Conservation (phyloP, 2,888 invertebrate genomes). For the Sinohyriopsis cumingii region DNA sequence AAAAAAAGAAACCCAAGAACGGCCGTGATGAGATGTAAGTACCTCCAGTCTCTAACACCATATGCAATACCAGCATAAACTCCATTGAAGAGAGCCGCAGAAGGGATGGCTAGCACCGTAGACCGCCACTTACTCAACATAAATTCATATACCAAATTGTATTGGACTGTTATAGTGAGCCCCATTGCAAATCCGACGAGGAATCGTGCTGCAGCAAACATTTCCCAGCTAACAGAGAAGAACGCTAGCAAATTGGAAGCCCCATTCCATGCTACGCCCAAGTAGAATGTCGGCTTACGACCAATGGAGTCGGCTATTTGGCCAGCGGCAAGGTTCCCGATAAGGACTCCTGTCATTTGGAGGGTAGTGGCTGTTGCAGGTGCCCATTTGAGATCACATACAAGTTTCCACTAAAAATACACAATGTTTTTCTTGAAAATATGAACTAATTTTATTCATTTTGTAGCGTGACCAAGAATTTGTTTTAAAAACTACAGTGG, state of each 20-base stretch:
- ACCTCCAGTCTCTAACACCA: slow-evolving; percentile 38
- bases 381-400: slow-evolving; percentile 28
- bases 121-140: slow-evolving; percentile 37
- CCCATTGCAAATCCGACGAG: slow-evolving; percentile 32
- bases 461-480: too few relatives aligned
- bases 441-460: too few relatives aligned
- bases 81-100: slow-evolving; percentile 34
- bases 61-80: slow-evolving; percentile 32
- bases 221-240: slow-evolving; percentile 28
- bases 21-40: slow-evolving; percentile 35
- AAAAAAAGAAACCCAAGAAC: slow-evolving; percentile 33
- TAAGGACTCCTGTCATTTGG: slow-evolving; percentile 34
- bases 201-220: slow-evolving; percentile 34
- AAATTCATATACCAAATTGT: slow-evolving; percentile 36
- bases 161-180: slow-evolving; percentile 18
- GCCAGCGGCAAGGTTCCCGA: slow-evolving; percentile 28
- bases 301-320: slow-evolving; percentile 37
- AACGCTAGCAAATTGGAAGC: slow-evolving; percentile 18
- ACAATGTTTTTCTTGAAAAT: too few relatives aligned
- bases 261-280: slow-evolving; percentile 6
- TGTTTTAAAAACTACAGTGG: too few relatives aligned
- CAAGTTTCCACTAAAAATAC: slow-evolving; percentile 28
- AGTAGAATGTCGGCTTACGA: slow-evolving; percentile 31
- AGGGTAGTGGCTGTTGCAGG: slow-evolving; percentile 25
- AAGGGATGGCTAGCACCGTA: slow-evolving; percentile 36